Base-by-base conservation (phyloP, 2,888 invertebrate genomes). In the Mythimna pallens region DNA sequence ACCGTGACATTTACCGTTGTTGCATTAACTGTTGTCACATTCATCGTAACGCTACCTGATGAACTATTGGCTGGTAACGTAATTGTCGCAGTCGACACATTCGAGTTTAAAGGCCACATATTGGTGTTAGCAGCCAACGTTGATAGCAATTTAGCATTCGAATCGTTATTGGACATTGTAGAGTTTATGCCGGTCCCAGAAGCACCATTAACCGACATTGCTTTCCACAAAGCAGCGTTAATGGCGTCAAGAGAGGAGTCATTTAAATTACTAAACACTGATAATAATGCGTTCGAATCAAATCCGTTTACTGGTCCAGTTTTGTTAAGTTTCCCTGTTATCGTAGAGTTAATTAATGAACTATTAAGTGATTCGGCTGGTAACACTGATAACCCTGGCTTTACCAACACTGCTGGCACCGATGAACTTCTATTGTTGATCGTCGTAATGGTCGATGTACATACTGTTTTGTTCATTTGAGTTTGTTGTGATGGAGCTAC, bases 371-470 rank as follows among this genome's bases (percentile, higher is more conserved):
- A 25, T 8, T 66, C 25, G 3, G 57, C 25, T 34, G 81, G 76
- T 22, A 65, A 25, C 55, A 64, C 78, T 47, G 65, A 22, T 36
- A 61, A 3, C 12, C 22, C 52, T 54, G 80, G 55, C 14, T 4
- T n/a, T 9, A 2, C 73, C 1, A 73, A 10, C 25, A 58, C 25
- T 50, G 50, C 50, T 43, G 70, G 66, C 30, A 10, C n/a, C 10
- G 76, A 50, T 5, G 81, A 67, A n/a, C 73, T 43, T 25, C 77
- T 86, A 66, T 86, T 89, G 67, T 89, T 91, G 20, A 88, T 82
- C 9, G 88, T 76, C 40, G 90, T 90, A 43, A 88, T 87, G 57
- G 93, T 92, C 7, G 92, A 92, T 3, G 89, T 88, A 81, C 94
- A 94, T 14, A 92, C 90, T 36, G 92, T 93, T 66, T 87, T 85